A percentile compares a stretch with the other conserved stretches of the same genome.
Evolutionary conservation across 2,797 vertebrate species (phyloP).

Genomic region (Benthosema pterotum): DNA sequence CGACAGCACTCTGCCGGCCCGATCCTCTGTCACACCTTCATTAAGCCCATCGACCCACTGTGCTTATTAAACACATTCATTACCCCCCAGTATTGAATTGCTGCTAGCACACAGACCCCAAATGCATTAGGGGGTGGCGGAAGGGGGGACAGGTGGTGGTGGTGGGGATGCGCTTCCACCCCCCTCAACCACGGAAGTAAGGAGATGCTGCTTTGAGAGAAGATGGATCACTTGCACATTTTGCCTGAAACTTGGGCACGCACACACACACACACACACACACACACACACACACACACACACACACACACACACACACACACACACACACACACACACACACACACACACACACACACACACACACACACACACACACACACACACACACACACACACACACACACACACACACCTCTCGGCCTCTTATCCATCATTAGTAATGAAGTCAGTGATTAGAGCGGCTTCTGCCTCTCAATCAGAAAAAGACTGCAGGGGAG

Average conservation of each 20-base stretch:
- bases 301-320: slow-evolving; percentile 9
- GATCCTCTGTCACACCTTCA: slow-evolving; percentile 80
- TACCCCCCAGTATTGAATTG: slow-evolving; percentile 77
- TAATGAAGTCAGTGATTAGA: slow-evolving; percentile 72
- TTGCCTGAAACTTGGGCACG: too few species aligned
- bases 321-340: slow-evolving; percentile 17
- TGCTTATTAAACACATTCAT: slow-evolving; percentile 85
- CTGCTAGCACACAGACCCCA: slow-evolving; percentile 44
- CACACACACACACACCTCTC: slow-evolving; percentile 29
- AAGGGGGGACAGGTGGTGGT: slow-evolving; percentile 27
- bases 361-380: slow-evolving; percentile 19
- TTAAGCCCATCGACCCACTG: slow-evolving; percentile 79
- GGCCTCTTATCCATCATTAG: slow-evolving; percentile 66
- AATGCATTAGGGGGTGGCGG: slow-evolving; percentile 53
- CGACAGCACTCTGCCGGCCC: slow-evolving; percentile 55
- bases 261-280: slow-evolving; percentile 22
- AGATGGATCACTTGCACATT: slow-evolving; percentile 11
- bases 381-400: too few species aligned
- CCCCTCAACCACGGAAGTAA: neutral
- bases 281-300: slow-evolving; percentile 9
- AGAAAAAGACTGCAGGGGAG: slow-evolving; percentile 25
- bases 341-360: slow-evolving; percentile 16
- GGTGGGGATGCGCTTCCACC: slow-evolving; percentile 4
- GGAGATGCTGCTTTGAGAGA: neutral
- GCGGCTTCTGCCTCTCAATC: slow-evolving; percentile 55